Conservation (phyloP, 2,888 invertebrate genomes). For the Oxycera nigricornis region DNA sequence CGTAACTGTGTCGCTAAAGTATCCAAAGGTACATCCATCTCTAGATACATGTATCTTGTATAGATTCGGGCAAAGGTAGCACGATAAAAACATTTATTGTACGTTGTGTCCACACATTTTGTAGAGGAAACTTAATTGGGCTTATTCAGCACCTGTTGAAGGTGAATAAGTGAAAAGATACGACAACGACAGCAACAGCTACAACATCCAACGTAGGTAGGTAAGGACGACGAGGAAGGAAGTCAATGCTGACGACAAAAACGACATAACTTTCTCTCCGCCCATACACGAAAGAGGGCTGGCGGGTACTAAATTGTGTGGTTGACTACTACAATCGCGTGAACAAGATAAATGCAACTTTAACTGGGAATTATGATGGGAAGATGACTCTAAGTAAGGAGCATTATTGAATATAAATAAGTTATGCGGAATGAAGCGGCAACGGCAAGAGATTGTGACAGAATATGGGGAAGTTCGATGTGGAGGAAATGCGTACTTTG, state of each 20-base stretch:
- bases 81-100: constrained; percentile 1
- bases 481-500: no score
- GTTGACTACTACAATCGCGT: neutral
- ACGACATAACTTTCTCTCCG: neutral
- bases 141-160: constrained; percentile 6
- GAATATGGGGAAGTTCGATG: no score
- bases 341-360: neutral
- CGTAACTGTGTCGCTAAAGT: neutral
- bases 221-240: no score
- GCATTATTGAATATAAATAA: no score
- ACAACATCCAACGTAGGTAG: no score
- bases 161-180: neutral
- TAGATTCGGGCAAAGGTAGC: neutral
- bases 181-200: neutral
- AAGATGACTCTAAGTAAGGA: no score
- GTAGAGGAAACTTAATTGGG: neutral
- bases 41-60: neutral
- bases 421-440: no score
- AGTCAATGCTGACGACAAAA: neutral
- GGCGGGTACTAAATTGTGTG: neutral
- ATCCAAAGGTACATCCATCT: neutral
- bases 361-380: no score
- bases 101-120: constrained; percentile 11
- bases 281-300: neutral
- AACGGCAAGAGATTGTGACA: no score